Base-by-base conservation (phyloP, 2,888 invertebrate genomes). In the Noctua fimbriata region DNA sequence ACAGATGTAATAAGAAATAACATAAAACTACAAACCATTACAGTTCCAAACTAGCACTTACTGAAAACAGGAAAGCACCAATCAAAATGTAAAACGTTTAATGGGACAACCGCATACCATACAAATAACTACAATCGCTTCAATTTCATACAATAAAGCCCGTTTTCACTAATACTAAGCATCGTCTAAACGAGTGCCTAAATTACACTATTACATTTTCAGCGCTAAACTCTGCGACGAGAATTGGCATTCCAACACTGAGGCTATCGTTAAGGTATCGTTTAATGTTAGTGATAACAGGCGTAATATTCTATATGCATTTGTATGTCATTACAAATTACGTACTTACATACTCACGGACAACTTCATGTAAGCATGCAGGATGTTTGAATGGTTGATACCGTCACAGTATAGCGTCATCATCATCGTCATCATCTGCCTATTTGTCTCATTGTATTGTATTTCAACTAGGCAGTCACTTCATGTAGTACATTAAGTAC, bases 1-100 rank as follows among this genome's bases (percentile, higher is more conserved):
- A 7, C 41, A 41, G 6, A 41, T 10, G 10, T 10, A 44, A 44
- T 52, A 55, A 24, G 12, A 55, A 55, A 28, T 16, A 14, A 60
- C 14, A 60, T 28, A 18, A 60, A 14, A 66, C 41, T 69, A 7
- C 3, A 32, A 9, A 49, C 14, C 1, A 24, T 32, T 2, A 70
- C 24, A 4, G 2, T 52, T 21, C 21, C 16, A 65, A 74, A 32
- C 49, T 14, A 49, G n/a, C 16, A 16, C 21, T 18, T 12, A 52
- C 47, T n/a, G 18, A 41, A 41, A 69, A 52, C n/a, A 52, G 73
- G 70, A 55, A 70, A 75, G 2, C 4, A 55, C 55, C 24, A 70
- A 70, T 55, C 16, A 63, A 18, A 18, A 14, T 18, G 32, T 28
- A 32, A 44, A 52, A 55, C 24, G 18, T 28, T 69, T 73, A 14